phyloP scores from a whole-genome alignment of 2,888 invertebrate species.

The Tiphia femorata region DNA sequence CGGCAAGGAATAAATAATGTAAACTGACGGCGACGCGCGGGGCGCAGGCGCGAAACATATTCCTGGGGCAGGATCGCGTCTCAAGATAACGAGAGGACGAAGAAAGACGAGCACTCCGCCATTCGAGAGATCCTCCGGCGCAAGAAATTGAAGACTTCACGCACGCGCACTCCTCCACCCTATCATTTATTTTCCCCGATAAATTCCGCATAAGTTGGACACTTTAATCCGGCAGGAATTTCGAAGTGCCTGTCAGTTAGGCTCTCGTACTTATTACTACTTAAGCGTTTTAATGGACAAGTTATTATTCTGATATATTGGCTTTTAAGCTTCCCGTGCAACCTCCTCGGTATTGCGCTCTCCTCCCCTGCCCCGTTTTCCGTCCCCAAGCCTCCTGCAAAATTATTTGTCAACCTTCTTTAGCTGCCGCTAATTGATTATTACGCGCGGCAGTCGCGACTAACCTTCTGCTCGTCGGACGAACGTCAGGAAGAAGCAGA shows the following conservation, averaged over 20 bases:
- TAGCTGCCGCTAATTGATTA: conserved; percentile 38
- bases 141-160: background rate
- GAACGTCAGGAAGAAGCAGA: no score
- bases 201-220: conserved; percentile 62
- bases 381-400: conserved; percentile 6
- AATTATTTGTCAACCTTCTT: conserved; percentile 41
- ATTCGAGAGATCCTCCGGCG: background rate
- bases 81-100: background rate
- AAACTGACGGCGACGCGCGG: no score
- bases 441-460: no score
- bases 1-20: no score
- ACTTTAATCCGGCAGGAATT: conserved; percentile 61
- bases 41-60: no score
- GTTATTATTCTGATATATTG: conserved; percentile 66
- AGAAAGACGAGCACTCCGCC: background rate
- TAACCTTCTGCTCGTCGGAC: no score
- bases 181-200: conserved; percentile 55
- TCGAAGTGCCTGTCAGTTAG: conserved; percentile 62
- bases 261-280: conserved; percentile 65
- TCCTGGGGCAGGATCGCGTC: no score
- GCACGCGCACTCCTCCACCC: conserved; percentile 24
- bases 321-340: conserved; percentile 55
- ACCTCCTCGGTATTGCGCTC: conserved; percentile 13
- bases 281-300: conserved; percentile 68
- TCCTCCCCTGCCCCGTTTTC: conserved; percentile 4